These are phyloP conservation scores for Phalacrocorax brasilianus DNA, from an alignment of 2,113 vertebrate genomes.

Conservation along the genomic window DNA sequence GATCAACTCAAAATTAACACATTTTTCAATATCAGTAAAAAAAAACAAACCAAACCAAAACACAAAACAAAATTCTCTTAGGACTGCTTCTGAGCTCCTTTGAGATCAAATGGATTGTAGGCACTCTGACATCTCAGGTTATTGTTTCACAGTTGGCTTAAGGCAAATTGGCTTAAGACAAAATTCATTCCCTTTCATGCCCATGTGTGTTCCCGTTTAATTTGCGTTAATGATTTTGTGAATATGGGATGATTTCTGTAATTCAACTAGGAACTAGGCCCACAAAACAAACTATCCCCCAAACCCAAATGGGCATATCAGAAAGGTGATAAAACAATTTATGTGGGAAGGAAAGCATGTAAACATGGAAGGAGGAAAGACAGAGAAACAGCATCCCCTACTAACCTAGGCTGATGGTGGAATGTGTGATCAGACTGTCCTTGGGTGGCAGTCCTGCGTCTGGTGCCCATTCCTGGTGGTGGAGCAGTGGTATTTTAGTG, in stretches of 20 bases:
- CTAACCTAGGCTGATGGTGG: background rate
- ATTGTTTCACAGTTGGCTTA: background rate
- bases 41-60: background rate
- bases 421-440: background rate
- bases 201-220: background rate
- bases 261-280: background rate
- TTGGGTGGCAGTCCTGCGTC: background rate
- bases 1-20: background rate
- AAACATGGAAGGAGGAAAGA: background rate
- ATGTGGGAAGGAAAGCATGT: background rate
- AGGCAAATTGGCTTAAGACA: background rate
- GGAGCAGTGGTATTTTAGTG: background rate
- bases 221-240: slow-evolving; percentile 4
- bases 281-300: background rate
- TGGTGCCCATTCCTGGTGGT: background rate
- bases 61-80: background rate
- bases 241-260: background rate
- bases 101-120: background rate
- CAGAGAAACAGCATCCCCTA: background rate
- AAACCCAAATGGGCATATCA: background rate
- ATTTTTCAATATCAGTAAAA: background rate
- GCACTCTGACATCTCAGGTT: background rate
- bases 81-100: background rate
- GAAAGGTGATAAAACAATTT: background rate
- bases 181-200: background rate